Evolutionary conservation across 2,888 invertebrate species (phyloP).

Genomic region (Cryptops parisi): DNA sequence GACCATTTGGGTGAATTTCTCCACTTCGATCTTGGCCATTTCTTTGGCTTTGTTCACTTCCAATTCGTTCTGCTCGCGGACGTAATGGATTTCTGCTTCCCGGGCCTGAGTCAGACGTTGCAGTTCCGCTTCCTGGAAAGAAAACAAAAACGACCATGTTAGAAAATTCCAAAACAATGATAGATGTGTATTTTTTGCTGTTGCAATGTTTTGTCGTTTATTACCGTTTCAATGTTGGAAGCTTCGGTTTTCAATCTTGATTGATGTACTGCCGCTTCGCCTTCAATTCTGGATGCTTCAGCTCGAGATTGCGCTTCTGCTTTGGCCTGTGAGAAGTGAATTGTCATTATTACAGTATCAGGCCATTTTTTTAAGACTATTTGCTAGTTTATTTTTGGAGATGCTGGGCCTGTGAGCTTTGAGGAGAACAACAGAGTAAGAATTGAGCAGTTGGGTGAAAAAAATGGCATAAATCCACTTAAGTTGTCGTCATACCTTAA

Average conservation of each 20-base stretch:
- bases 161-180: not conserved
- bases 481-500: too few relatives aligned
- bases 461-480: too few relatives aligned
- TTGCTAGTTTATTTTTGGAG: too few relatives aligned
- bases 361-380: too few relatives aligned
- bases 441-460: too few relatives aligned
- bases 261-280: conserved; percentile 38
- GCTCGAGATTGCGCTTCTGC: conserved; percentile 37
- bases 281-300: conserved; percentile 36
- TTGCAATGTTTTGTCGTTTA: conserved; percentile 21
- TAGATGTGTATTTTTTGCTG: not conserved
- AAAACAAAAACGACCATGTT: conserved; percentile 7
- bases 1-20: conserved; percentile 34
- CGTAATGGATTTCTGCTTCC: conserved; percentile 34
- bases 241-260: conserved; percentile 36
- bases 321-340: conserved; percentile 32
- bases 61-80: conserved; percentile 33
- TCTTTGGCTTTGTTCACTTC: conserved; percentile 30
- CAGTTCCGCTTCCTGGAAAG: conserved; percentile 32
- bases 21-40: conserved; percentile 31
- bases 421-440: too few relatives aligned
- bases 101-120: conserved; percentile 33
- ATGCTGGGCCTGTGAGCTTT: too few relatives aligned
- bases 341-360: not conserved
- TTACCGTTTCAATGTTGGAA: conserved; percentile 35